phyloP scores from a whole-genome alignment of 2,113 vertebrate species.

The Pogona vitticeps region DNA sequence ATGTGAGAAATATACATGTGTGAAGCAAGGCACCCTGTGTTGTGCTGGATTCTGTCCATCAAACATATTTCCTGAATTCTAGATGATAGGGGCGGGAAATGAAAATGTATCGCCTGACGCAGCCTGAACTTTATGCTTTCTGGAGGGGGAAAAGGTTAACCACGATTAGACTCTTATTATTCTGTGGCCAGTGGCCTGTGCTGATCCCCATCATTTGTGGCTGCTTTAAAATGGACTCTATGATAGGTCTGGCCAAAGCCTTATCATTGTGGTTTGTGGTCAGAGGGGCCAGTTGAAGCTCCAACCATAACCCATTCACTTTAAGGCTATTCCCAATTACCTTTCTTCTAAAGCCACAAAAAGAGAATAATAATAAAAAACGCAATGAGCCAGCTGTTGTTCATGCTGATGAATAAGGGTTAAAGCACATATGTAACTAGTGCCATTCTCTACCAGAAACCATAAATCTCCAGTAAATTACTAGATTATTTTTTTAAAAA shows the following conservation, averaged over 20 bases:
- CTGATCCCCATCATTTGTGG: conserved; percentile 67
- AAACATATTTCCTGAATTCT: neutral
- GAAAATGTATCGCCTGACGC: neutral
- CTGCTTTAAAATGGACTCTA: conserved; percentile 53
- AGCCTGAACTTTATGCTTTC: conserved; percentile 5
- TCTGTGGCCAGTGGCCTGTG: conserved; percentile 61
- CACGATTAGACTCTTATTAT: conserved; percentile 55
- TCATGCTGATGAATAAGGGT: conserved; percentile 9
- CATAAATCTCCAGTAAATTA: too few species aligned
- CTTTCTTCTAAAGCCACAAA: conserved; percentile 51
- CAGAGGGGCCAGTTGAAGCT: conserved; percentile 41
- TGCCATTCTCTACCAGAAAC: neutral
- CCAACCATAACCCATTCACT: conserved; percentile 31
- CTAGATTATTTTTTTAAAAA: neutral
- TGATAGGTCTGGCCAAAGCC: conserved; percentile 47
- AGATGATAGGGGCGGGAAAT: neutral
- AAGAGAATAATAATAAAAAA: conserved; percentile 27
- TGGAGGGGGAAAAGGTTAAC: conserved; percentile 44
- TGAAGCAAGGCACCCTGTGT: neutral
- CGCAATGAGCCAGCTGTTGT: conserved; percentile 35
- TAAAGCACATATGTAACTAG: conserved; percentile 25
- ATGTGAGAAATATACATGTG: neutral
- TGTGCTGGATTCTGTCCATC: neutral
- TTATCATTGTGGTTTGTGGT: conserved; percentile 75
- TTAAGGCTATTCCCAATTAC: conserved; percentile 21